phyloP scores from a whole-genome alignment of 2,797 vertebrate genomes.

The Coccyzus lansbergi region DNA sequence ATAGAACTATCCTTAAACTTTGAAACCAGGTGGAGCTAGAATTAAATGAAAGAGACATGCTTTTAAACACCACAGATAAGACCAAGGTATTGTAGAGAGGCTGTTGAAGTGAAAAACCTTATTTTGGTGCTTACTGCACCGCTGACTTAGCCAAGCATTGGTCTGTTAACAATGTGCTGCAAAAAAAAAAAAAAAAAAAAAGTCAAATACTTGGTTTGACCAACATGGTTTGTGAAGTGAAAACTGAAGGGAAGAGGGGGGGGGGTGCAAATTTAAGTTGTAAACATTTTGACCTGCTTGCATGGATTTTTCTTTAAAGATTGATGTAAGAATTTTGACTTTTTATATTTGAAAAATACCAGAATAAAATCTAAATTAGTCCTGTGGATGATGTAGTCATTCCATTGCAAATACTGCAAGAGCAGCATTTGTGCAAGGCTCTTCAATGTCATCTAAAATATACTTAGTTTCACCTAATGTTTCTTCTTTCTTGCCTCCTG shows the following conservation, averaged over 20 bases:
- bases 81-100: constrained; percentile 30
- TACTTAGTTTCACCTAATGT: fast-evolving
- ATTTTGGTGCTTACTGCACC: constrained; percentile 47
- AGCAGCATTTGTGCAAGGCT: not conserved
- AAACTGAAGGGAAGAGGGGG: not conserved
- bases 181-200: not conserved
- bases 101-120: not conserved
- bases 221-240: constrained; percentile 34
- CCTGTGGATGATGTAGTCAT: not conserved
- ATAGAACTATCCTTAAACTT: not conserved
- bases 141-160: not conserved
- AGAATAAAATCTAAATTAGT: constrained; percentile 78
- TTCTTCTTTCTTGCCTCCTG: not conserved
- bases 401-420: not conserved
- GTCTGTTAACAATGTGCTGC: constrained; percentile 33
- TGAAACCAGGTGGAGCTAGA: not conserved
- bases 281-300: constrained; percentile 76
- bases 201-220: constrained; percentile 17
- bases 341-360: constrained; percentile 79
- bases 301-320: constrained; percentile 77
- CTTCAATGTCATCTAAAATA: not conserved
- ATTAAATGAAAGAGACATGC: not conserved
- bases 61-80: not conserved
- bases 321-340: constrained; percentile 83
- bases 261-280: constrained; percentile 33